Base-by-base conservation (phyloP, 1,140 invertebrate species). In the Melanaphis sacchari region DNA sequence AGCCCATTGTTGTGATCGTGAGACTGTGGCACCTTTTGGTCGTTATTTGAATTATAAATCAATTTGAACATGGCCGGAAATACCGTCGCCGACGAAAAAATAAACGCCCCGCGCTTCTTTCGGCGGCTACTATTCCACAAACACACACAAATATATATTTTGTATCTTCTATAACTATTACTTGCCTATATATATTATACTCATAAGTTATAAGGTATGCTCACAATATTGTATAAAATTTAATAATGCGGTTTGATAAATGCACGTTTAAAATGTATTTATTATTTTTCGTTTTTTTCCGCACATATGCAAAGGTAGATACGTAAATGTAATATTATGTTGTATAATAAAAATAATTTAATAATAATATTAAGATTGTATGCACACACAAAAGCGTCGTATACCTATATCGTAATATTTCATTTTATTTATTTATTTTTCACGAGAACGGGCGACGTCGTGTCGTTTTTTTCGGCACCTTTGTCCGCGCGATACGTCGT, bases 11-110 rank as follows among this genome's bases (percentile, higher is more conserved):
- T 92, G 91, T 82, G 91, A 92, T 92, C 91, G 91, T 92, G 91
- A 92, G 91, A 92, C 91, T 92, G 91, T 92, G 76, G 59, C 91
- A 92, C 91, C 91, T 92, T 92, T 92, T 92, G 91, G 91, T 92
- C 91, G 91, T 81, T 92, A 92, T 92, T 92, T 92, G 91, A 92
- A 92, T 92, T 92, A 92, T 92, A 92, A 92, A 92, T 92, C 91
- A 92, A 92, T 92, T 82, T 49, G 91, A 92, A 46, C 91, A 82
- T 36, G 66, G 91, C 91, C 91, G 91, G 91, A 92, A 92, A 92
- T 92, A 92, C 91, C 90, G 59, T 59, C 90, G 90, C 59, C 90
- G 90, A 81, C 66, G 59, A 81, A 92, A 92, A 92, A 92, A 92
- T 41, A 54, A 89, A 89, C 91, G 76, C 81, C 88, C 91, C 91